These are phyloP conservation scores for Dione juno DNA, from an alignment of 2,888 invertebrate species.

Conservation along the genomic window DNA sequence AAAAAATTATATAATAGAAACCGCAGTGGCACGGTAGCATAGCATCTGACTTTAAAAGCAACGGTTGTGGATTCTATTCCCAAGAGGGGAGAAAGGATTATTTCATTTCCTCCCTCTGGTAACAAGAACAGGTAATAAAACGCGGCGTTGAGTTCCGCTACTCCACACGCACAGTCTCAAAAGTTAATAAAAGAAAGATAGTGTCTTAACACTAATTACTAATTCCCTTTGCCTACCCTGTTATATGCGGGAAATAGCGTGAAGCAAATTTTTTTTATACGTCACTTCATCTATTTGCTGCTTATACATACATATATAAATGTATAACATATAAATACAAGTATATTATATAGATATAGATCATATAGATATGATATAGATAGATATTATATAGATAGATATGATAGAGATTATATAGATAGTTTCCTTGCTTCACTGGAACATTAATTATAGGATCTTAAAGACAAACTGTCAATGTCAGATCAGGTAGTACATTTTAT, in stretches of 20 bases:
- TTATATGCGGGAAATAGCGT: background rate
- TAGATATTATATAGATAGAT: background rate
- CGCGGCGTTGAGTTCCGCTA: background rate
- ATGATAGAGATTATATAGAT: background rate
- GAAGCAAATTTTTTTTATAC: too few species aligned
- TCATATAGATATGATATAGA: too few species aligned
- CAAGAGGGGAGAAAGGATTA: background rate
- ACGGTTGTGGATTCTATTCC: background rate
- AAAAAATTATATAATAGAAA: too few species aligned
- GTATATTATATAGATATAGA: too few species aligned
- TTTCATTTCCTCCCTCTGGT: background rate
- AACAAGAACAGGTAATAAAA: too few species aligned
- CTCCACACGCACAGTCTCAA: background rate
- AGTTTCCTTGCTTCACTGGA: conserved; percentile 9
- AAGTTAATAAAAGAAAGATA: background rate
- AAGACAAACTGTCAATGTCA: background rate
- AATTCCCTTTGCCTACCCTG: background rate
- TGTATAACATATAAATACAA: too few species aligned
- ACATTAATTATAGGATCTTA: conserved; percentile 19
- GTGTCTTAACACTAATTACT: background rate
- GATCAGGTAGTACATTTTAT: conserved; percentile 18
- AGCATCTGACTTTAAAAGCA: background rate
- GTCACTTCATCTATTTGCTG: too few species aligned
- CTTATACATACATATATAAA: too few species aligned
- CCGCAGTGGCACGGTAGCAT: background rate